Base-by-base conservation (phyloP, 2,113 vertebrate genomes). In the Syrmaticus mikado region DNA sequence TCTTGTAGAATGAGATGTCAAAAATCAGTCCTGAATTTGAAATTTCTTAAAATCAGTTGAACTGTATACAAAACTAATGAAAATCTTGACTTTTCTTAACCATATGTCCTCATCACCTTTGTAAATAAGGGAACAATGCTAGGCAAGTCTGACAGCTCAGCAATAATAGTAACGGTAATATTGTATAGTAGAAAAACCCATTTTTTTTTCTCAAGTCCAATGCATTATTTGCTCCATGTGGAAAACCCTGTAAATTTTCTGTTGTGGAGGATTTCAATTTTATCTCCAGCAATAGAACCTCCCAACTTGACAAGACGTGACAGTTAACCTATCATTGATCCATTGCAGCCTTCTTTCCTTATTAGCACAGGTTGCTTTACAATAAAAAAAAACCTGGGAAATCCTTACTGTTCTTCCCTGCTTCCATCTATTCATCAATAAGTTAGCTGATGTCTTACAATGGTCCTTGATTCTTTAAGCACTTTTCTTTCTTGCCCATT, bases 11-110 rank as follows among this genome's bases (percentile, higher is more conserved):
- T 57, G 72, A 82, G 64, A 32, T 74, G 60, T 74, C 58, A 66
- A 53, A 93, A 81, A 82, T 90, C 78, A 86, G 52, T 65, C 77
- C 81, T 76, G 60, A 85, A 91, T 65, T 82, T 68, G 72, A 91
- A 28, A 30, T 60, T 34, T 50, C 38, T 91, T 71, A 45, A 72
- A 88, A 67, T n/a, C 27, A 41, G 12, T 66, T 72, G 53, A 90
- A 77, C 52, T 83, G 28, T 78, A 25, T 60, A 43, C 11, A 38
- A 61, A 34, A 21, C 55, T 85, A 85, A 86, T 57, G 84, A 55
- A 92, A 93, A 58, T 73, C 30, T 53, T 85, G n/a, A 16, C 2
- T 43, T 25, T 75, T 68, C 58, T 77, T 30, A 64, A 58, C 81
- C 53, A n/a, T 60, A 57, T 87, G 60, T 74, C 67, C 74, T 16